Percentiles rank a stretch among this genome's conserved stretches.
Conservation (phyloP, 1,140 invertebrate genomes). For the Pseudoatta argentina region DNA sequence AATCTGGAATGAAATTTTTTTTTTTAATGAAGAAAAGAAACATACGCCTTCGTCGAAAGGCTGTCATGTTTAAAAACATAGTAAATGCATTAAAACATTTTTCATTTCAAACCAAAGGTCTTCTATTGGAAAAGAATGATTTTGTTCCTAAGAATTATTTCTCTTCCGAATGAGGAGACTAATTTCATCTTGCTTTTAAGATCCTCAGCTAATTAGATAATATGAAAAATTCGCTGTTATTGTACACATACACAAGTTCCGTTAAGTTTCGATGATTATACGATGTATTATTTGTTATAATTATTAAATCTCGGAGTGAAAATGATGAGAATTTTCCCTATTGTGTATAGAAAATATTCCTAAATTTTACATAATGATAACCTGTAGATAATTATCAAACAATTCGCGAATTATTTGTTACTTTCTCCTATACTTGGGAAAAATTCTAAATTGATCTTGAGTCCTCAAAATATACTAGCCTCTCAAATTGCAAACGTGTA, state of each 20-base stretch:
- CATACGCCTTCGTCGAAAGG: not conserved
- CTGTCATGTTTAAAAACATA: not conserved
- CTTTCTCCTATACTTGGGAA: slow-evolving; percentile 18
- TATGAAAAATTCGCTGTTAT: slow-evolving; percentile 23
- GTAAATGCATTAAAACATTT: not conserved
- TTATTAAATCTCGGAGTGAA: slow-evolving; percentile 13
- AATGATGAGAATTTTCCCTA: not conserved
- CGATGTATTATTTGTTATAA: slow-evolving; percentile 27
- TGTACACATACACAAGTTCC: slow-evolving; percentile 19
- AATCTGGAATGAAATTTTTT: not conserved
- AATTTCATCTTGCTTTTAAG: slow-evolving; percentile 24
- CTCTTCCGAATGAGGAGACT: not conserved
- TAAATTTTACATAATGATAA: slow-evolving; percentile 16
- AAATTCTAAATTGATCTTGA: slow-evolving; percentile 15
- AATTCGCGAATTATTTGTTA: slow-evolving; percentile 6
- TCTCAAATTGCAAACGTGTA: not conserved
- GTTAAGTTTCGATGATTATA: slow-evolving; percentile 49
- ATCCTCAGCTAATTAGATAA: slow-evolving; percentile 10
- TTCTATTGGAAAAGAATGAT: not conserved
- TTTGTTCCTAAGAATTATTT: not conserved
- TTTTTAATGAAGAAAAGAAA: not conserved
- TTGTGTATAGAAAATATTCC: slow-evolving; percentile 36
- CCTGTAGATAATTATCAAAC: slow-evolving; percentile 20
- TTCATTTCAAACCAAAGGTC: not conserved
- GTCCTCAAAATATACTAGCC: not conserved